A percentile compares a stretch with the other conserved stretches of the same genome.
Evolutionary conservation across 2,113 vertebrate species (phyloP).

Genomic region (Gulo gulo): DNA sequence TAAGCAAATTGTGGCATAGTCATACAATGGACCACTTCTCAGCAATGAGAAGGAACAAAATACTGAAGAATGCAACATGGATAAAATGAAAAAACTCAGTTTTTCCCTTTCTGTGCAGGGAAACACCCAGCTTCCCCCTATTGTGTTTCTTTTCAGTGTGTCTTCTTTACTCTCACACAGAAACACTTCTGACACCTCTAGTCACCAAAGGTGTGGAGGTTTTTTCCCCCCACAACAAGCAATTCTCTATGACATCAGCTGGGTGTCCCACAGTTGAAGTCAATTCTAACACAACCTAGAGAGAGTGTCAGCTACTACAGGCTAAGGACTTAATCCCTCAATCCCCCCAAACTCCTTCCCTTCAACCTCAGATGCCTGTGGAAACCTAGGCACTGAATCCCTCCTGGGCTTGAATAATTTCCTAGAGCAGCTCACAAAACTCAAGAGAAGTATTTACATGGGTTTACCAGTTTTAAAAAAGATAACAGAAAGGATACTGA

Average conservation of each 20-base stretch:
- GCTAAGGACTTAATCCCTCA: neutral
- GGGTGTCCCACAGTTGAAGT: neutral
- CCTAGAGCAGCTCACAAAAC: neutral
- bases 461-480: neutral
- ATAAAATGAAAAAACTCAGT: neutral
- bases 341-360: neutral
- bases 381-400: neutral
- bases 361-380: neutral
- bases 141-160: neutral
- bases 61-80: neutral
- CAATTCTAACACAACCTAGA: neutral
- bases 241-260: neutral
- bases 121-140: neutral
- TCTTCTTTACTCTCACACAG: neutral
- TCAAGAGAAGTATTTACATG: neutral
- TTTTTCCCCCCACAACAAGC: neutral
- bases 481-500: neutral
- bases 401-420: neutral
- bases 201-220: neutral
- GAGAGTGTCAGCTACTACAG: neutral
- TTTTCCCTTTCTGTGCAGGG: neutral
- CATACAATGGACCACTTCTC: neutral
- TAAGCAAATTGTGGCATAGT: neutral
- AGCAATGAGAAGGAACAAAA: neutral
- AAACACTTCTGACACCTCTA: neutral